Evolutionary conservation across 2,113 vertebrate genomes (phyloP).

Genomic region (Alligator sinensis): DNA sequence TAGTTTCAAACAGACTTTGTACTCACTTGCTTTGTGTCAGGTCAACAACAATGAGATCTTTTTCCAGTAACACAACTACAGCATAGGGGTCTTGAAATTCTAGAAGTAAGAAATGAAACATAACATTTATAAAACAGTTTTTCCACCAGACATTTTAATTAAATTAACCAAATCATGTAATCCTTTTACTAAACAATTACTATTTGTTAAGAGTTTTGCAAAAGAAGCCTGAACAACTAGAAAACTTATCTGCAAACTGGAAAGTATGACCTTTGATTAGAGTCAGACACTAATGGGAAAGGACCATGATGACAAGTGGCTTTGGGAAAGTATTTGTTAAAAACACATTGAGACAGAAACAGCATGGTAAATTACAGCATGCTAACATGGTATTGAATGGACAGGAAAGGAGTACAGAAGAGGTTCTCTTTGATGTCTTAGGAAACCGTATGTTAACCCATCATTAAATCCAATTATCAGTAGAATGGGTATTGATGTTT

Average conservation of each 20-base stretch:
- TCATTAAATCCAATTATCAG: background rate
- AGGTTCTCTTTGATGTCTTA: background rate
- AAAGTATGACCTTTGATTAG: background rate
- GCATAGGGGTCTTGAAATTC: conserved; percentile 96
- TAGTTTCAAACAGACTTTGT: background rate
- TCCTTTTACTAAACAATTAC: background rate
- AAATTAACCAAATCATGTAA: background rate
- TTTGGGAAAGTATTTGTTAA: background rate
- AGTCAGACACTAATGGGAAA: background rate
- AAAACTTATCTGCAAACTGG: background rate
- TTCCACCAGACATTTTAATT: background rate
- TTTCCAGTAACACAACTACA: conserved; percentile 94
- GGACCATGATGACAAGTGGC: background rate
- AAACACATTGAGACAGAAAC: background rate
- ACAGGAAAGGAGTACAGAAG: background rate
- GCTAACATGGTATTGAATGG: background rate
- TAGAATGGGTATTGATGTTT: background rate
- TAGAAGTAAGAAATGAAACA: conserved; percentile 66
- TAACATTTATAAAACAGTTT: conserved; percentile 18
- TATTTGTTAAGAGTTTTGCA: background rate
- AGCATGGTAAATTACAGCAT: background rate
- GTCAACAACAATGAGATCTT: conserved; percentile 94
- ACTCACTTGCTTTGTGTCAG: conserved; percentile 96
- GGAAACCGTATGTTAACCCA: background rate
- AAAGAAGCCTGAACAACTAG: background rate